These are phyloP conservation scores for Conus canariensis DNA, from an alignment of 2,888 invertebrate genomes.

Conservation along the genomic window DNA sequence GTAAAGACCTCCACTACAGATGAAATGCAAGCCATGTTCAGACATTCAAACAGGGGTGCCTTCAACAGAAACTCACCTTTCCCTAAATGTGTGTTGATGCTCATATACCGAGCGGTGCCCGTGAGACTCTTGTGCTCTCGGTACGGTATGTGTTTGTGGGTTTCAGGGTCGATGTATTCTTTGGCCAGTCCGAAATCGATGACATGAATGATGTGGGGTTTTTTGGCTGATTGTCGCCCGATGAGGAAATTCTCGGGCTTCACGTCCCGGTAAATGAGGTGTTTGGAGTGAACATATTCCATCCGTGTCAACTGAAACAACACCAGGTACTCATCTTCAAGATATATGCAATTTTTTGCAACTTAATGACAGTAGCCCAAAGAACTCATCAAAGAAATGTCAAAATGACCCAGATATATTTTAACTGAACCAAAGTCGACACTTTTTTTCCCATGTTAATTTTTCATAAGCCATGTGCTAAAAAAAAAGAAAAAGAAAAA, in stretches of 20 bases:
- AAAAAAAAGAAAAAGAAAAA: too few relatives aligned
- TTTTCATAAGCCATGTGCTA: too few relatives aligned
- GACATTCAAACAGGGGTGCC: too few relatives aligned
- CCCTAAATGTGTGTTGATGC: slow-evolving; percentile 99
- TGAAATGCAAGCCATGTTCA: too few relatives aligned
- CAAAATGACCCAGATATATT: too few relatives aligned
- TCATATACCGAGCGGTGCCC: slow-evolving; percentile 99
- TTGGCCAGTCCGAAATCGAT: slow-evolving; percentile 99
- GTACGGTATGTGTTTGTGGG: slow-evolving; percentile 97
- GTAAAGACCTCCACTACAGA: too few relatives aligned
- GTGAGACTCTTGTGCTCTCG: slow-evolving; percentile 99
- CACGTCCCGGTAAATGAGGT: slow-evolving; percentile 99
- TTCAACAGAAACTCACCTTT: slow-evolving; percentile 84
- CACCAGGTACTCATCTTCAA: slow-evolving; percentile 37
- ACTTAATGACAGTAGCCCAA: neutral
- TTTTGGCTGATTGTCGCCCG: slow-evolving; percentile 96
- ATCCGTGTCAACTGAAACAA: slow-evolving; percentile 94
- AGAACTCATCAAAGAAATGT: too few relatives aligned
- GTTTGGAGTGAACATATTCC: slow-evolving; percentile 99
- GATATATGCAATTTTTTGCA: too few relatives aligned
- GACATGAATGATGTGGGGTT: slow-evolving; percentile 99
- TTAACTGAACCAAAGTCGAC: too few relatives aligned
- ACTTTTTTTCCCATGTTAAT: too few relatives aligned
- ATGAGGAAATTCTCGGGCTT: slow-evolving; percentile 99
- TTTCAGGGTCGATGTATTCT: slow-evolving; percentile 99